phyloP scores from a whole-genome alignment of 2,888 invertebrate genomes.

The Mactromeris polynyma region DNA sequence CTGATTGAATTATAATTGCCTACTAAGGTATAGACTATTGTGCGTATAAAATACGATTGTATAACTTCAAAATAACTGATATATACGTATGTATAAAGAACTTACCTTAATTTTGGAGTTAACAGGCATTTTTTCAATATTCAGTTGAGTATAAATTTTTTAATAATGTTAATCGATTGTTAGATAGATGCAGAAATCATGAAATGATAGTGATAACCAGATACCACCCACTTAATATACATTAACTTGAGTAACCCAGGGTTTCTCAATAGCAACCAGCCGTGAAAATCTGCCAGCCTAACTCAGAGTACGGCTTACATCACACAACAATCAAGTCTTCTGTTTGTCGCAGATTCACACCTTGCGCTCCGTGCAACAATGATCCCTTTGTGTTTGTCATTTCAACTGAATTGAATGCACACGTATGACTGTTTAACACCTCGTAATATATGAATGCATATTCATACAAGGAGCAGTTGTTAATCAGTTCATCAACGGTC shows the following conservation, averaged over 20 bases:
- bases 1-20: neutral
- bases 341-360: neutral
- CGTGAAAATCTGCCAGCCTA: slow-evolving; percentile 1
- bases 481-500: no score
- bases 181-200: neutral
- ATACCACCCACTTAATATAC: neutral
- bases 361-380: neutral
- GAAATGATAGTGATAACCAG: neutral
- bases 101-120: slow-evolving; percentile 29
- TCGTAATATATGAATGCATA: no score
- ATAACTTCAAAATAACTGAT: neutral
- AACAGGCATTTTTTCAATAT: slow-evolving; percentile 10
- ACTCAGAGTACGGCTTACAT: neutral
- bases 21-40: neutral
- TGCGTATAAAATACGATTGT: neutral
- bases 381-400: neutral
- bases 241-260: neutral
- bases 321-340: neutral
- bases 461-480: no score
- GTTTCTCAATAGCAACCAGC: neutral
- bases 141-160: neutral
- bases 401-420: no score
- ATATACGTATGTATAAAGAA: neutral
- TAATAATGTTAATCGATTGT: neutral
- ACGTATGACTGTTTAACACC: no score